Evolutionary conservation across 2,113 vertebrate genomes (phyloP), one percentile per base, ranked within the genome.

Genomic region (Crotalus tigris): DNA sequence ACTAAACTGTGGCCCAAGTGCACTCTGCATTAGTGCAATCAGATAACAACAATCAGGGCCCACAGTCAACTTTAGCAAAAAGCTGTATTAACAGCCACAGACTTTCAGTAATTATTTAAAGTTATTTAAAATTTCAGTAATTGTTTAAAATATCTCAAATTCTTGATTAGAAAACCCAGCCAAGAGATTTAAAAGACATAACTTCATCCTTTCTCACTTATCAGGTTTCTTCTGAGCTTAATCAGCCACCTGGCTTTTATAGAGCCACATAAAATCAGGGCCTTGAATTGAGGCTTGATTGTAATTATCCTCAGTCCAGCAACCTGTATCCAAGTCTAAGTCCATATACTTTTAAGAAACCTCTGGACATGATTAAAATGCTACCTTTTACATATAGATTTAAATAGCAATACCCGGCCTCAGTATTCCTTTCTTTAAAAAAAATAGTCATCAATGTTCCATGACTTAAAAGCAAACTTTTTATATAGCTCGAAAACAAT

Each of bases 131-230:
- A 90, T 55, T 92, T 85, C 69, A 44, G 75, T 81, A 81, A 26
- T 55, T 53, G 17, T 92, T 51, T 90, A 24, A 81, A 93, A 92
- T 92, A 94, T 94, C 95, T 95, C 92, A 93, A 93, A 69, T 93
- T 94, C 1, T 94, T 94, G 92, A 93, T 92, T 94, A 95, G 75
- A 15, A 39, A 51, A 7, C 4, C 55, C 91, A 91, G 87, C 92
- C 85, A 88, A 61, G 90, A 85, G 85, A 55, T 89, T 87, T 12
- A 46, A 87, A 55, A 46, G 33, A 17, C n/a, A 19, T 44, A 33
- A 21, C 85, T 86, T 85, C 93, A 61, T 64, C 49, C 24, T 39
- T 49, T 89, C 23, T 86, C 54, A 69, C 53, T n/a, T 44, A 55
- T 19, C 21, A 87, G 89, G 10, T 49, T 91, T 85, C 46, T 91